Conservation (phyloP, 2,797 vertebrate species). For the Gymnopithys bicolor region DNA sequence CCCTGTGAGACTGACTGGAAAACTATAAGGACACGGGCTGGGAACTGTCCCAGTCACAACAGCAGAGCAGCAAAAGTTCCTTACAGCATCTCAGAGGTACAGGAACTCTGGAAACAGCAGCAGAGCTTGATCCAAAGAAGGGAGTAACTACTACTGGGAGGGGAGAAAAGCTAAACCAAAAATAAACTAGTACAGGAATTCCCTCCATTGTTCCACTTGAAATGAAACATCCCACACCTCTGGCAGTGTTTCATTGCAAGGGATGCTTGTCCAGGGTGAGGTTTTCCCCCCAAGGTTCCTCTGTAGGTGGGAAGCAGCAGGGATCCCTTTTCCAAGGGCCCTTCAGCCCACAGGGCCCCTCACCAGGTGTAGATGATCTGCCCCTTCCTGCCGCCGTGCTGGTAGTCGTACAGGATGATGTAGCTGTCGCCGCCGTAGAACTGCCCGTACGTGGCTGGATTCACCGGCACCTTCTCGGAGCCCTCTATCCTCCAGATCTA, state of each 20-base stretch:
- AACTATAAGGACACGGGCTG: not conserved
- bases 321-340: not conserved
- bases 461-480: constrained; percentile 85
- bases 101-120: not conserved
- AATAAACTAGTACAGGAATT: not conserved
- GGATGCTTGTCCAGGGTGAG: not conserved
- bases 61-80: not conserved
- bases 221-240: not conserved
- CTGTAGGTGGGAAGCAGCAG: not conserved
- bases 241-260: not conserved
- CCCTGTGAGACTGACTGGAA: not conserved
- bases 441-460: constrained; percentile 86
- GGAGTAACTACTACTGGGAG: not conserved
- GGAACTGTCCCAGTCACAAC: not conserved
- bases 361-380: constrained; percentile 99
- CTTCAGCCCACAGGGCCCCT: constrained; percentile 14
- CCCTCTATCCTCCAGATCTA: constrained; percentile 97
- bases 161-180: not conserved
- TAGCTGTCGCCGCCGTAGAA: constrained; percentile 99
- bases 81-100: not conserved
- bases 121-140: not conserved
- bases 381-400: constrained; percentile 84
- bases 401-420: constrained; percentile 93
- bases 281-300: not conserved
- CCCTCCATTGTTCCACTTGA: not conserved